Evolutionary conservation across 2,888 invertebrate species (phyloP), one percentile per base, ranked within the genome.

Genomic region (Rhabditoides inermis): DNA sequence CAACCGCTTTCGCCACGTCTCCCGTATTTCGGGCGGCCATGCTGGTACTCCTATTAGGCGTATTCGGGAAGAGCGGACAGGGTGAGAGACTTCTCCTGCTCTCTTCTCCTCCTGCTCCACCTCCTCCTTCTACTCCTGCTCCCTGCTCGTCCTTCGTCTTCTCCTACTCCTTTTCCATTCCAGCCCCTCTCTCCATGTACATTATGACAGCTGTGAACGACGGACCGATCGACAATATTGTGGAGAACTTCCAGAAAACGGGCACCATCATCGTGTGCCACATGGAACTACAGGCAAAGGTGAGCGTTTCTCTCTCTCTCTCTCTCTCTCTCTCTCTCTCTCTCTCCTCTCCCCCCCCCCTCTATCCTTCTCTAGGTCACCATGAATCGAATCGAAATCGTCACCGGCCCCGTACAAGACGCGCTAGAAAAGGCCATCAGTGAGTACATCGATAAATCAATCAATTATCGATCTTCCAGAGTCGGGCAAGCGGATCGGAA

Each of bases 331-430:
- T 27, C n/a, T 20, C 15, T 23, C 39, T 39, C n/a, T 7, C 41
- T 49, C 40, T 39, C n/a, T n/a, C n/a, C n/a, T n/a, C n/a, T n/a
- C n/a, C n/a, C n/a, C n/a, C n/a, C n/a, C n/a, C n/a, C n/a, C n/a
- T 27, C n/a, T 20, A 27, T 23, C 39, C 28, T 15, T 7, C 41
- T 49, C 40, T 39, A 60, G 22, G 56, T 73, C 20, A 61, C 65
- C 20, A 57, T 64, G 1, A 63, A 68, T 45, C 46, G 70, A 37
- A 60, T 73, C 5, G 54, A 61, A 18, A 48, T 73, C 28, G 46
- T 69, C 12, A 60, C 68, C 0, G 72, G 72, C 2, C 71, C 73
- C 2, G 39, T 70, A 30, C 68, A 73, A 39, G 58, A 60, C 15
- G 22, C 69, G 6, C 50, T 73, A 7, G 67, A 72, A 48, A 60